Evolutionary conservation across 2,888 invertebrate genomes (phyloP).

Genomic region (Eumacrocentrus americanus): DNA sequence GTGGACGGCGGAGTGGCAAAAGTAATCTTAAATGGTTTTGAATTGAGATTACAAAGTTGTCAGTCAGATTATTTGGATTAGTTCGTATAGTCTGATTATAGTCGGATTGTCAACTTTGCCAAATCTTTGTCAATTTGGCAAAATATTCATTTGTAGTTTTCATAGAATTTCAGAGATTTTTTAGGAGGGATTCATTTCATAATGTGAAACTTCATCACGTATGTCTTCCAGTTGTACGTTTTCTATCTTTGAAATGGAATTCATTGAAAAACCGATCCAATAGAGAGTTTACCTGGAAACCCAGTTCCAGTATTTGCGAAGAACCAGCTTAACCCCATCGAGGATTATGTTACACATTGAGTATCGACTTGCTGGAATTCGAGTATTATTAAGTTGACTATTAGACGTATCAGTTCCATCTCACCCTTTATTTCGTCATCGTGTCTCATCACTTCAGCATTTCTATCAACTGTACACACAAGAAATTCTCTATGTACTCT

Average conservation of each 20-base stretch:
- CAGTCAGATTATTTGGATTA: too few relatives aligned
- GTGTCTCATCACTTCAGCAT: not conserved
- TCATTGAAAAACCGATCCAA: constrained; percentile 33
- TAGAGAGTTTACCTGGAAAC: constrained; percentile 44
- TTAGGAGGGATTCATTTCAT: too few relatives aligned
- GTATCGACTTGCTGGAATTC: constrained; percentile 37
- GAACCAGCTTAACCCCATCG: constrained; percentile 34
- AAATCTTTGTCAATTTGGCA: too few relatives aligned
- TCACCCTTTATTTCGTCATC: not conserved
- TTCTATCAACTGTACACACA: not conserved
- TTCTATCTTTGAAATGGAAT: constrained; percentile 22
- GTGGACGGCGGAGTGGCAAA: too few relatives aligned
- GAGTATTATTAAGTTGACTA: constrained; percentile 39
- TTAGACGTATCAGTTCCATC: constrained; percentile 21
- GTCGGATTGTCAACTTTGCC: too few relatives aligned
- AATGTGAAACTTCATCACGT: too few relatives aligned
- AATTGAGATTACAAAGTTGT: too few relatives aligned
- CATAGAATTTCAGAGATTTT: not conserved
- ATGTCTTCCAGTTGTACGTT: constrained; percentile 13
- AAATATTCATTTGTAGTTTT: not conserved
- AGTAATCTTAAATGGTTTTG: not conserved
- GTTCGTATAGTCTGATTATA: too few relatives aligned
- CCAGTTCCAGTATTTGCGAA: constrained; percentile 33
- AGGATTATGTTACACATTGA: constrained; percentile 32
- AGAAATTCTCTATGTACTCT: not conserved